phyloP scores from a whole-genome alignment of 2,888 invertebrate species.

The Chaetogeoica ovagalla region DNA sequence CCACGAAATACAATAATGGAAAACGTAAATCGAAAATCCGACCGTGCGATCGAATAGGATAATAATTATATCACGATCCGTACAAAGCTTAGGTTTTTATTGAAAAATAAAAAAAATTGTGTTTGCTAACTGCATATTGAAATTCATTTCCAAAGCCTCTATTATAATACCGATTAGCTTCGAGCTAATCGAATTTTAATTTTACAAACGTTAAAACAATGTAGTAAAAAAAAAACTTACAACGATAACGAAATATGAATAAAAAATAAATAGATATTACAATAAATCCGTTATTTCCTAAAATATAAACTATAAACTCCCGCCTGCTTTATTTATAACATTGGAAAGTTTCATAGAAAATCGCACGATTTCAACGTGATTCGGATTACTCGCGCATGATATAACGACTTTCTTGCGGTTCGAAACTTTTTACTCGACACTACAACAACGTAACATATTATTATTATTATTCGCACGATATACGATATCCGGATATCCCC shows the following conservation, averaged over 20 bases:
- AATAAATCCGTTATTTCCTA: too few species aligned
- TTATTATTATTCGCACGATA: not conserved
- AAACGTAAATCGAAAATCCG: not conserved
- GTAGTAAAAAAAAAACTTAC: too few species aligned
- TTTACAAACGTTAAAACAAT: too few species aligned
- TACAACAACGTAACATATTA: not conserved
- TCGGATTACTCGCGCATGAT: not conserved
- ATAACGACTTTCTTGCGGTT: not conserved
- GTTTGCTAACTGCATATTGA: not conserved
- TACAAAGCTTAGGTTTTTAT: not conserved
- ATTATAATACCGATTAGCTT: too few species aligned
- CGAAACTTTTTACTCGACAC: not conserved
- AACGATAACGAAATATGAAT: too few species aligned
- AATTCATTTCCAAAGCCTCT: not conserved
- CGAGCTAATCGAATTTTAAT: too few species aligned
- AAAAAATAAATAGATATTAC: too few species aligned
- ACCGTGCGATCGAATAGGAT: conserved; percentile 25
- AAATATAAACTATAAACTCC: not conserved
- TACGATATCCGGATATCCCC: not conserved
- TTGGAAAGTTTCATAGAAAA: not conserved
- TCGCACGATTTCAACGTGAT: not conserved
- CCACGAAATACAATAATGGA: conserved; percentile 26
- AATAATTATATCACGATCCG: not conserved
- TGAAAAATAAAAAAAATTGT: not conserved
- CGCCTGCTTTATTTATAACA: too few species aligned